A percentile compares a stretch with the other conserved stretches of the same genome.
These are phyloP conservation scores for Labia minor DNA, from an alignment of 2,888 invertebrate genomes.

Conservation along the genomic window DNA sequence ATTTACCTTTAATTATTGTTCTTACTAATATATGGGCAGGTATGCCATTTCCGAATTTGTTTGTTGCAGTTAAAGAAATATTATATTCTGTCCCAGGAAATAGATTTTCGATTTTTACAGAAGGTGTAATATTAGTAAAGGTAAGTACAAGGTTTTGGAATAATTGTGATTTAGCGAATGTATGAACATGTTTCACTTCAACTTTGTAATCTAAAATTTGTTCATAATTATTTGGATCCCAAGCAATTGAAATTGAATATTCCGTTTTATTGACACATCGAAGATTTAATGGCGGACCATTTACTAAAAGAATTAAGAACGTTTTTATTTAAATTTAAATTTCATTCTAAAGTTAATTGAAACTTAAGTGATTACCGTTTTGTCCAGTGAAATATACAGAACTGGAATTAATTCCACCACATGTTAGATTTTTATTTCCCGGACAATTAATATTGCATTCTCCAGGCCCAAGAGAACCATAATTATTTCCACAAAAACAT, in stretches of 20 bases:
- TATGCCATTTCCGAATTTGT: slow-evolving; percentile 48
- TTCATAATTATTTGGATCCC: slow-evolving; percentile 43
- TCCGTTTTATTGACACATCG: slow-evolving; percentile 48
- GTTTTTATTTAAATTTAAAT: too few species aligned
- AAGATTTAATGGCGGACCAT: slow-evolving; percentile 58
- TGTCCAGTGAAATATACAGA: slow-evolving; percentile 58
- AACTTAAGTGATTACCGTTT: slow-evolving; percentile 32
- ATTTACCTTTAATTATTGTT: slow-evolving; percentile 55
- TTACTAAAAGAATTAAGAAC: slow-evolving; percentile 40
- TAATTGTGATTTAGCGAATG: slow-evolving; percentile 30
- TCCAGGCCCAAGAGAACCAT: slow-evolving; percentile 33
- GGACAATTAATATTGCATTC: slow-evolving; percentile 48
- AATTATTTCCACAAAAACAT: slow-evolving; percentile 42
- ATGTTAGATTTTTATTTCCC: slow-evolving; percentile 49
- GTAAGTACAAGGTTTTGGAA: slow-evolving; percentile 30
- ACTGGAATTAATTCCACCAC: slow-evolving; percentile 56
- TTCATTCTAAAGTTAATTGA: background rate
- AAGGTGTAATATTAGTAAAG: slow-evolving; percentile 33
- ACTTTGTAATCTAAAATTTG: slow-evolving; percentile 38
- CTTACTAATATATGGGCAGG: slow-evolving; percentile 45
- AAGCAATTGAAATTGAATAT: slow-evolving; percentile 43
- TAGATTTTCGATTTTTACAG: slow-evolving; percentile 39
- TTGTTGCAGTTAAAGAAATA: slow-evolving; percentile 57
- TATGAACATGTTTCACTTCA: slow-evolving; percentile 33
- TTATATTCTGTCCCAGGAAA: slow-evolving; percentile 67